Evolutionary conservation across 2,113 vertebrate species (phyloP).

Genomic region (Illadopsis cleaveri): DNA sequence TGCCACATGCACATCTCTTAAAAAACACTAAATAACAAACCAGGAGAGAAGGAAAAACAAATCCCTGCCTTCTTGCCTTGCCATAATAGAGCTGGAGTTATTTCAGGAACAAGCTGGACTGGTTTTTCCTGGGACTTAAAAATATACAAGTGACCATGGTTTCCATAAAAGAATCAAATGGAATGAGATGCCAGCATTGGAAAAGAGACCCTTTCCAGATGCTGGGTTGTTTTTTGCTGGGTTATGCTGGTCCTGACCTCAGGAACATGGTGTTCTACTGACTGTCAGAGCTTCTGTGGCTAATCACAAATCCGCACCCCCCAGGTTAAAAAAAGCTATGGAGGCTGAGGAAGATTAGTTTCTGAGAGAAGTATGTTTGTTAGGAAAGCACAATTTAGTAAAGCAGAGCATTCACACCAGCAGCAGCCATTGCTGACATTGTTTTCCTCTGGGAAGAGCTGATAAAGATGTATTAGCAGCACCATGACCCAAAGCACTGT

Average conservation of each 20-base stretch:
- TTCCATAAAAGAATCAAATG: background rate
- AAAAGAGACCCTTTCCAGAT: background rate
- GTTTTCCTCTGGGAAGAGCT: background rate
- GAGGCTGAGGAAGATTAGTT: background rate
- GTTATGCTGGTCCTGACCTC: background rate
- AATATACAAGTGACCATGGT: background rate
- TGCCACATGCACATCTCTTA: background rate
- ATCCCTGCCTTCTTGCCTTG: slow-evolving; percentile 20
- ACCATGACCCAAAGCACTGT: background rate
- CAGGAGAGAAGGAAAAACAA: slow-evolving; percentile 50
- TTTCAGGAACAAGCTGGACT: slow-evolving; percentile 36
- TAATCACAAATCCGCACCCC: background rate
- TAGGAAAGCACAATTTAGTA: background rate
- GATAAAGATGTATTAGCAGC: background rate
- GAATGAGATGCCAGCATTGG: background rate
- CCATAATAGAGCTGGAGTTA: slow-evolving; percentile 34
- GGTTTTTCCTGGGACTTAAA: slow-evolving; percentile 23
- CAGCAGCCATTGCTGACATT: background rate
- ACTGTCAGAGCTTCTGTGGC: background rate
- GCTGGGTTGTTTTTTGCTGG: background rate
- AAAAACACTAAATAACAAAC: slow-evolving; percentile 39
- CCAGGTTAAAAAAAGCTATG: background rate
- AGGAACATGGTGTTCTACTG: background rate
- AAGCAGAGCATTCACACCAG: background rate
- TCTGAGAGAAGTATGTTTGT: background rate